Evolutionary conservation across 2,888 invertebrate genomes (phyloP).

Genomic region (Galerucella calmariensis): DNA sequence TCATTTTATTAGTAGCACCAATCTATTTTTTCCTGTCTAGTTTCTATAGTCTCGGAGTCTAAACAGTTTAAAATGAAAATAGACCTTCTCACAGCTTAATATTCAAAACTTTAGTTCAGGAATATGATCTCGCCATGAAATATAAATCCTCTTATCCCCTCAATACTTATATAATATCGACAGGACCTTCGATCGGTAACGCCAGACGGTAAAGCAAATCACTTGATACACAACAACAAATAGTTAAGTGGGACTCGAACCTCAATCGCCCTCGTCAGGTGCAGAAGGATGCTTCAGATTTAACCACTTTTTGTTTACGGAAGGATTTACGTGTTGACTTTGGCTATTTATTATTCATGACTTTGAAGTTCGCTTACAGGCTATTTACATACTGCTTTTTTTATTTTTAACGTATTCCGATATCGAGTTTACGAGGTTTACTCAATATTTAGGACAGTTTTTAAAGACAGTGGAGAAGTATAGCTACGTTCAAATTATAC

Average conservation of each 20-base stretch:
- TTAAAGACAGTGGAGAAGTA: background rate
- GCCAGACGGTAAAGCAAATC: constrained; percentile 5
- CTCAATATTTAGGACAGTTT: background rate
- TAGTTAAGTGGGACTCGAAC: constrained; percentile 30
- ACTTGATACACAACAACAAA: constrained; percentile 28
- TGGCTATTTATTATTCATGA: constrained; percentile 29
- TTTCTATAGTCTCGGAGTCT: too few relatives aligned
- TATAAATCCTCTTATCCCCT: background rate
- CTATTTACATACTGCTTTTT: background rate
- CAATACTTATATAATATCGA: background rate
- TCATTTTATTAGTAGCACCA: too few relatives aligned
- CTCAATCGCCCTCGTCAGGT: constrained; percentile 33
- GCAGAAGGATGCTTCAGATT: constrained; percentile 30
- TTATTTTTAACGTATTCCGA: background rate
- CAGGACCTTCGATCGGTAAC: background rate
- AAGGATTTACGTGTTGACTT: constrained; percentile 32
- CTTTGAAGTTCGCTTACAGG: constrained; percentile 3
- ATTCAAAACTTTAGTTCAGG: too few relatives aligned
- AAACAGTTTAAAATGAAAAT: background rate
- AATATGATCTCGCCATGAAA: background rate
- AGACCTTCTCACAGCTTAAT: background rate
- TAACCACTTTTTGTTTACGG: constrained; percentile 28
- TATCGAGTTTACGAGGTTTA: background rate
- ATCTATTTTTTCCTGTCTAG: too few relatives aligned
- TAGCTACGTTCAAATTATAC: too few relatives aligned